These are phyloP conservation scores for Atrichornis clamosus DNA, from an alignment of 2,113 vertebrate genomes.

Conservation along the genomic window DNA sequence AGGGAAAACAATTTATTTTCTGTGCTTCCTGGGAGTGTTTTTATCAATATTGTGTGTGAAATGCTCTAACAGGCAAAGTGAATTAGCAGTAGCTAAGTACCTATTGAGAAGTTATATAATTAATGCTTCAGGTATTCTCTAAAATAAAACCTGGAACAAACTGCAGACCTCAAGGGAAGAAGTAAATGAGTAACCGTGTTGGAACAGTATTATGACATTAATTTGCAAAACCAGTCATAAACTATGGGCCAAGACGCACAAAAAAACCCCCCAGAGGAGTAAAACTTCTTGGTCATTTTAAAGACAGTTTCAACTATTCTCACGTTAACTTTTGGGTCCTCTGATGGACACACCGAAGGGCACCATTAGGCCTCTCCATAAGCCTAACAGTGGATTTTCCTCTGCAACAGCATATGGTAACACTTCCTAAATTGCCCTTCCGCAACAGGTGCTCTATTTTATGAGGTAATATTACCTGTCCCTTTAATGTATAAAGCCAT, in stretches of 20 bases:
- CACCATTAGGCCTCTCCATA: background rate
- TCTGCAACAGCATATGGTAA: background rate
- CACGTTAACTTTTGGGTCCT: background rate
- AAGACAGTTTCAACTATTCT: background rate
- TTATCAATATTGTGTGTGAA: background rate
- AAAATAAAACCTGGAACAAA: background rate
- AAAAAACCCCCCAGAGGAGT: background rate
- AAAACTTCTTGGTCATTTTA: background rate
- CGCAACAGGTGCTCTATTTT: background rate
- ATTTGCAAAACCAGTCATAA: background rate
- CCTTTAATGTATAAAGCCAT: background rate
- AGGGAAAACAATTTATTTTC: background rate
- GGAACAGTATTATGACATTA: background rate
- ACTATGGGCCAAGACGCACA: background rate
- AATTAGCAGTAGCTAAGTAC: background rate
- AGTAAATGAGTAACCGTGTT: constrained; percentile 20
- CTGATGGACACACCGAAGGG: background rate
- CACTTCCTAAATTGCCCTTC: background rate
- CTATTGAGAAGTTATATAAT: background rate
- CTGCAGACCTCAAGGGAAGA: background rate
- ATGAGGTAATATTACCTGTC: background rate
- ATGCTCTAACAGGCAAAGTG: background rate
- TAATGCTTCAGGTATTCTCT: background rate
- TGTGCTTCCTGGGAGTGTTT: background rate
- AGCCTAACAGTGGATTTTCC: background rate